Conservation (phyloP, 2,113 vertebrate genomes). For the Antechinus flavipes region DNA sequence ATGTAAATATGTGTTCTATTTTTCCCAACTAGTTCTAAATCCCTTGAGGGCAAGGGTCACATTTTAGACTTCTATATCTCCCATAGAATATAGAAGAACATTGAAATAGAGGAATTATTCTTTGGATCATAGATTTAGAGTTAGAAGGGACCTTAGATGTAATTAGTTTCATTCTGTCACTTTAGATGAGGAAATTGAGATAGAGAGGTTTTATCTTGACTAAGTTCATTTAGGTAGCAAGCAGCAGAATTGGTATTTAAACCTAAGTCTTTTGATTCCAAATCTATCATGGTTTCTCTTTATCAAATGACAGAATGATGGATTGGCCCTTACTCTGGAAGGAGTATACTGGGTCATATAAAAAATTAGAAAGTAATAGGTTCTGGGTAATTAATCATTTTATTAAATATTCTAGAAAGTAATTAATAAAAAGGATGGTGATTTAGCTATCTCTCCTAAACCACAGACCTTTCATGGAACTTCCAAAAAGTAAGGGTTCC, state of each 20-base stretch:
- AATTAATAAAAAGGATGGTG: too few species aligned
- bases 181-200: slow-evolving; percentile 12
- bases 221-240: background rate
- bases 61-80: background rate
- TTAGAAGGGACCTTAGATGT: background rate
- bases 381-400: too few species aligned
- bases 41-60: background rate
- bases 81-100: background rate
- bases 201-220: background rate
- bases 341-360: background rate
- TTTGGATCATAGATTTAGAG: background rate
- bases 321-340: background rate
- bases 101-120: background rate
- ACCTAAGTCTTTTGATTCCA: background rate
- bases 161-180: background rate
- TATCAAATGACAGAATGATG: background rate
- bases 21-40: background rate
- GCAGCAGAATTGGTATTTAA: background rate
- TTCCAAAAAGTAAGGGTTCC: too few species aligned
- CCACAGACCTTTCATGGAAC: too few species aligned
- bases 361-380: background rate
- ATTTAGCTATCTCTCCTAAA: too few species aligned
- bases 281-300: background rate
- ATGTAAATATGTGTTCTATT: background rate
- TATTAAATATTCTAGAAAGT: too few species aligned